A percentile compares a stretch with the other conserved stretches of the same genome.
phyloP scores from a whole-genome alignment of 2,888 invertebrate genomes.

The Lasius fuliginosus region DNA sequence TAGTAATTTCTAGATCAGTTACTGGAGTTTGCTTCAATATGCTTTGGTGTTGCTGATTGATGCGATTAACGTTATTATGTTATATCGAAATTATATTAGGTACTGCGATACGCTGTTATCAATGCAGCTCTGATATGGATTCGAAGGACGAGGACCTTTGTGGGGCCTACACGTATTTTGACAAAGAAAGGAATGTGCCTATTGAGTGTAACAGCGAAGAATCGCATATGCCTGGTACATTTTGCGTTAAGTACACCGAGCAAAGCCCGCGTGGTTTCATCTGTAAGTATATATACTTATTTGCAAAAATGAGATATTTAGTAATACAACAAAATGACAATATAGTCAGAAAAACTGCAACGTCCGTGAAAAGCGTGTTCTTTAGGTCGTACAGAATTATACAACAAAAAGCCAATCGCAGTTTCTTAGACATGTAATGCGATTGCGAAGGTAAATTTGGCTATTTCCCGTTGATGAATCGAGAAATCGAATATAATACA shows the following conservation, averaged over 20 bases:
- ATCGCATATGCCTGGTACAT: conserved; percentile 97
- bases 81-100: conserved; percentile 43
- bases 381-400: background rate
- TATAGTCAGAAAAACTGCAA: background rate
- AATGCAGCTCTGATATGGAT: conserved; percentile 96
- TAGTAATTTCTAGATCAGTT: background rate
- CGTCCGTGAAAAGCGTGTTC: background rate
- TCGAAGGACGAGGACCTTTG: conserved; percentile 94
- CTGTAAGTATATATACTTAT: conserved; percentile 91
- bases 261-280: conserved; percentile 98
- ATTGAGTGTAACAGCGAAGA: conserved; percentile 98
- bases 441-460: background rate
- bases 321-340: background rate
- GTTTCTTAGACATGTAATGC: background rate
- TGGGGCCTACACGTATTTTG: conserved; percentile 95
- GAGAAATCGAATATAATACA: background rate
- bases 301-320: background rate
- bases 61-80: background rate
- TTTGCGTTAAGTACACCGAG: conserved; percentile 97
- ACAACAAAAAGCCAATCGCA: background rate
- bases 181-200: conserved; percentile 94
- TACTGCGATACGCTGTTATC: conserved; percentile 94
- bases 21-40: background rate
- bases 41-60: background rate
- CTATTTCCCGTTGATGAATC: background rate